phyloP scores from a whole-genome alignment of 2,888 invertebrate genomes.

The Arctia plantaginis region DNA sequence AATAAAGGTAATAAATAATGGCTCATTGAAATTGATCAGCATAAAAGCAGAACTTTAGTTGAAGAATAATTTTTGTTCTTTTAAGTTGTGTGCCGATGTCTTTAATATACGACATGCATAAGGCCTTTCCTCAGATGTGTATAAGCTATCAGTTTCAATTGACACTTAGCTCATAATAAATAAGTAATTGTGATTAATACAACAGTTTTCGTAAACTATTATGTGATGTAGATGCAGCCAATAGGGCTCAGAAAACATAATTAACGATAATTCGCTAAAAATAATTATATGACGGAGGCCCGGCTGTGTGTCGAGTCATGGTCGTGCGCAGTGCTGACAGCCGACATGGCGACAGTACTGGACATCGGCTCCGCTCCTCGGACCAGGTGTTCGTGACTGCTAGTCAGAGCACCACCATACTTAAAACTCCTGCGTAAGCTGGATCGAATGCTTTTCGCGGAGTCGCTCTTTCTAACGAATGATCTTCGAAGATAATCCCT shows the following conservation, averaged over 20 bases:
- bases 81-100: background rate
- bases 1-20: background rate
- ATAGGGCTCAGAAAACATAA: background rate
- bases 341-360: slow-evolving; percentile 81
- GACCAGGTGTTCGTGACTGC: slow-evolving; percentile 87
- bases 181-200: background rate
- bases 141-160: background rate
- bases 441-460: slow-evolving; percentile 77
- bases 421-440: slow-evolving; percentile 78
- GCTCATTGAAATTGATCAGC: background rate
- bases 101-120: background rate
- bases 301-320: slow-evolving; percentile 61
- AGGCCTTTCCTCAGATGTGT: background rate
- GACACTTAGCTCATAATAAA: slow-evolving; percentile 5
- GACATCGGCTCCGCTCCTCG: slow-evolving; percentile 88
- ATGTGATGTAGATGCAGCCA: slow-evolving; percentile 10
- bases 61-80: background rate
- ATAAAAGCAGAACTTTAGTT: background rate
- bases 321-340: slow-evolving; percentile 63
- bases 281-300: slow-evolving; percentile 75
- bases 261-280: background rate
- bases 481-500: slow-evolving; percentile 75
- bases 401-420: slow-evolving; percentile 75
- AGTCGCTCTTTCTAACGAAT: slow-evolving; percentile 78
- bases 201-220: background rate